Base-by-base conservation (phyloP, 2,797 vertebrate species). In the Coregonus suidteri region DNA sequence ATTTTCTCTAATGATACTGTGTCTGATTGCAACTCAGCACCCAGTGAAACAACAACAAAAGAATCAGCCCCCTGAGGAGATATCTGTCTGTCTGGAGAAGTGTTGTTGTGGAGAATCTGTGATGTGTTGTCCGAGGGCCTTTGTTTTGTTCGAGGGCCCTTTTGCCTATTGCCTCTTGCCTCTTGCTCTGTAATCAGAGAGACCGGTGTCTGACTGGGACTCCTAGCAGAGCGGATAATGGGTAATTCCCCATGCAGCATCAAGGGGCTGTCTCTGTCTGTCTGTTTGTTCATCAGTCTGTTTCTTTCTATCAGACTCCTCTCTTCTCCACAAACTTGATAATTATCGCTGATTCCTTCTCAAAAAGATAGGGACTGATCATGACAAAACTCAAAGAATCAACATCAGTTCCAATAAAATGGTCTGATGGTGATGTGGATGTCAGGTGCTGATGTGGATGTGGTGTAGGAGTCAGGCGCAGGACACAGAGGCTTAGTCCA, bases 31-130 rank as follows among this genome's bases (percentile, higher is more conserved):
- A 86, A 83, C 79, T 87, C 75, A 51, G 15, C 47, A 56, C 4
- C 7, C 30, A 25, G 15, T 80, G 51, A 81, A 85, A 85, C 84
- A 84, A 84, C 89, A 90, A 84, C 84, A 83, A 83, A 85, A 73
- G 87, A 94, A 95, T 94, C 93, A 94, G 90, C 93, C 92, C 90
- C 93, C 92, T 80, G 90, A 88, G 81, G 93, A 83, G 90, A 82
- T 75, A 71, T 69, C 81, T 89, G 87, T 90, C 71, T 54, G 18
- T 81, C 78, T 80, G 53, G 37, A 25, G 83, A 81, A 86, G 88
- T 88, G 77, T 82, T 87, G 83, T 88, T 79, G 78, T 83, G 73
- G 77, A 71, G 25, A 6, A 41, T 52, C 31, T 66, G 59, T 65
- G 34, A 51, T 62, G 54, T 71, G 68, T 77, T 64, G 52, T 83